Base-by-base conservation (phyloP, 2,113 vertebrate species). In the Amphiprion ocellaris region DNA sequence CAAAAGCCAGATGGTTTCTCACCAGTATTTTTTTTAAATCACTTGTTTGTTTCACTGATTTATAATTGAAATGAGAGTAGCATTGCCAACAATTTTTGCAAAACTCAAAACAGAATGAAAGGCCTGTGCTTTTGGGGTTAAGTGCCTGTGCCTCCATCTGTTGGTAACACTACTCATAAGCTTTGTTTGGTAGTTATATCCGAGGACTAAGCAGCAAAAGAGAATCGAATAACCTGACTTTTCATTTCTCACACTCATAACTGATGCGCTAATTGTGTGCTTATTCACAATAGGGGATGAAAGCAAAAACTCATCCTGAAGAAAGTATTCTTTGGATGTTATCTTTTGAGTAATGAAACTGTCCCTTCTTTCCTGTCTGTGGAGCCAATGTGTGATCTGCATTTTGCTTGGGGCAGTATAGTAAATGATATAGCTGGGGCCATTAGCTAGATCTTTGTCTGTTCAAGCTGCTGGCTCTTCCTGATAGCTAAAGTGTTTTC, bases 371-470 rank as follows among this genome's bases (percentile, higher is more conserved):
- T 58, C 46, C 53, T 33, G 52, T 59, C 60, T 80, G 53, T 64
- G 50, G 64, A 81, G 65, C 41, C 67, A 10, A 24, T 76, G 47
- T 81, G 73, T 49, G 68, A 83, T 63, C 76, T 56, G 59, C 23
- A 44, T 84, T 47, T 53, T 69, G 67, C 76, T 77, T 14, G 46
- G n/a, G 65, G 62, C 79, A 77, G 73, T 84, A 71, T 61, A 17
- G 39, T 90, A 88, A 90, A 87, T 87, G 90, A 87, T 90, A 89
- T 79, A 71, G 84, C 81, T 19, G 2, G 37, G 67, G 52, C 85
- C 83, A 92, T 92, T 92, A 90, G 81, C 81, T 39, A 82, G 89
- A 92, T 91, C 69, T 77, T 86, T 89, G 87, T 90, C 82, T 84
- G 46, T 77, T 88, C 81, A 64, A 81, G 60, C 71, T 56, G 74